Evolutionary conservation across 2,888 invertebrate genomes (phyloP).

Genomic region (Conus canariensis): DNA sequence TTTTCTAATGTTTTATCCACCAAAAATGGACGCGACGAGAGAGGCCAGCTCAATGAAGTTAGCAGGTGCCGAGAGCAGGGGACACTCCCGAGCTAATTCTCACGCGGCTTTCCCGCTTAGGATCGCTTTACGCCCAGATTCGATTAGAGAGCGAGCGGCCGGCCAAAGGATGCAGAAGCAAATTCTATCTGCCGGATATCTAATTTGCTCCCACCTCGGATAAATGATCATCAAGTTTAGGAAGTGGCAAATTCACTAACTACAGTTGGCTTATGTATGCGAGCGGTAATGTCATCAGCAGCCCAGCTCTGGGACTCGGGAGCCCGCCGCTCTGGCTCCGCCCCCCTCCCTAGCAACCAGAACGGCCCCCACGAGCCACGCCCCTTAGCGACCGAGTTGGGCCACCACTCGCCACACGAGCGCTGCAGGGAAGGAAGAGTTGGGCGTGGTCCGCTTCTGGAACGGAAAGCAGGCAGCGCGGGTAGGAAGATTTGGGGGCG

Average conservation of each 20-base stretch:
- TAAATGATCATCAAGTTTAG: slow-evolving; percentile 71
- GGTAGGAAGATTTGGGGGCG: neutral
- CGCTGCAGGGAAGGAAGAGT: neutral
- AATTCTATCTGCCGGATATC: slow-evolving; percentile 60
- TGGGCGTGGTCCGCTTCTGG: slow-evolving; percentile 30
- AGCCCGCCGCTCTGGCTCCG: slow-evolving; percentile 3
- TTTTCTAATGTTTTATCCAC: slow-evolving; percentile 35
- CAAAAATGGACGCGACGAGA: slow-evolving; percentile 45
- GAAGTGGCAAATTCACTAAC: slow-evolving; percentile 73
- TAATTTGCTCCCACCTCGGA: slow-evolving; percentile 63
- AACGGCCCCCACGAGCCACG: slow-evolving; percentile 3
- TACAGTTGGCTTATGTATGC: slow-evolving; percentile 71
- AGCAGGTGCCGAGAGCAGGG: slow-evolving; percentile 27
- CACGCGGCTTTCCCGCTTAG: slow-evolving; percentile 46
- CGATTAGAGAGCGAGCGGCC: slow-evolving; percentile 59
- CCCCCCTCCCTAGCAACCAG: slow-evolving; percentile 30
- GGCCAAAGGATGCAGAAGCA: slow-evolving; percentile 55
- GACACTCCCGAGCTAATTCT: slow-evolving; percentile 48
- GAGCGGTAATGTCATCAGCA: slow-evolving; percentile 69
- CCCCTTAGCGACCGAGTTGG: slow-evolving; percentile 24
- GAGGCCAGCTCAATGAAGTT: slow-evolving; percentile 35
- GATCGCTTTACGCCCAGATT: slow-evolving; percentile 55
- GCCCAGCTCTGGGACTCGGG: slow-evolving; percentile 55
- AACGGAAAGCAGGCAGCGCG: slow-evolving; percentile 15
- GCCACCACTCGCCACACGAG: neutral